These are phyloP conservation scores for Gastracanthus pulcherrimus DNA, from an alignment of 2,888 invertebrate genomes.

Conservation along the genomic window DNA sequence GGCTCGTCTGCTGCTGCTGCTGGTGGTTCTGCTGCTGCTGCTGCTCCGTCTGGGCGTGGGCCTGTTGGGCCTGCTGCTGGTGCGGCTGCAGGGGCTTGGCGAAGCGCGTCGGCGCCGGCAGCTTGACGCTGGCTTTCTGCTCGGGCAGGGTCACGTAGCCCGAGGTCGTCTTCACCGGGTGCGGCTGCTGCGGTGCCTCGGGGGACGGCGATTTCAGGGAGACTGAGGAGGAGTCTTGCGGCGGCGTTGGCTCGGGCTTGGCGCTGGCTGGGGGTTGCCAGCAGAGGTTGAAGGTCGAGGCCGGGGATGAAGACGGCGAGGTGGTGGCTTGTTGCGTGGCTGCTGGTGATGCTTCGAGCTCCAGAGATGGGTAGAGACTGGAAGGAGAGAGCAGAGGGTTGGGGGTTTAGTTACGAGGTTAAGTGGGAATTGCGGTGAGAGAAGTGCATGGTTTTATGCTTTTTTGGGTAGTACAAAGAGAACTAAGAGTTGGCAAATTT, in stretches of 20 bases:
- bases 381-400: neutral
- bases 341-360: constrained; percentile 54
- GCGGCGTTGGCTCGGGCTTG: too few relatives aligned
- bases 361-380: constrained; percentile 50
- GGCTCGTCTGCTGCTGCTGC: constrained; percentile 41
- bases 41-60: constrained; percentile 5
- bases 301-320: constrained; percentile 35
- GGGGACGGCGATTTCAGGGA: too few relatives aligned
- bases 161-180: constrained; percentile 30
- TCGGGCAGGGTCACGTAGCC: constrained; percentile 70
- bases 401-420: too few relatives aligned
- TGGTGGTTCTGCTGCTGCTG: neutral
- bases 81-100: constrained; percentile 58
- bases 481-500: too few relatives aligned
- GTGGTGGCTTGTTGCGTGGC: neutral
- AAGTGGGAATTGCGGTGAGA: too few relatives aligned
- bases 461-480: too few relatives aligned
- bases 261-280: too few relatives aligned
- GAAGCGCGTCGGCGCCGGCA: constrained; percentile 57
- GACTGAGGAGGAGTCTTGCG: neutral
- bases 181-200: neutral
- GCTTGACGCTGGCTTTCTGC: constrained; percentile 23
- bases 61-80: constrained; percentile 30
- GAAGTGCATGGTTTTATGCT: too few relatives aligned
- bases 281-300: constrained; percentile 50